Base-by-base conservation (phyloP, 1,140 invertebrate genomes). In the Myzus persicae region DNA sequence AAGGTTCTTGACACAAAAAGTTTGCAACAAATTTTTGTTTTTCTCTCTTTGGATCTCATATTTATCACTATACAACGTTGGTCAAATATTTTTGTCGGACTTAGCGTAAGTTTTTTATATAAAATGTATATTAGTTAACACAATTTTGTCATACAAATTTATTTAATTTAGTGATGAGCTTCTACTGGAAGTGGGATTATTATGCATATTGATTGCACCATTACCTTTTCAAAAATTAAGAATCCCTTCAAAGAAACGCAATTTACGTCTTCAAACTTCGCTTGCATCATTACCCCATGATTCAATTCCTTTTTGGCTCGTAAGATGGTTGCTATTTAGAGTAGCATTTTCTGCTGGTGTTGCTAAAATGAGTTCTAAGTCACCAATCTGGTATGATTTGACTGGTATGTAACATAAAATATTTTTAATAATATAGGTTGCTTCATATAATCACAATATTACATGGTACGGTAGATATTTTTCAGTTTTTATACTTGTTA, bases 351-450 rank as follows among this genome's bases (percentile, higher is more conserved):
- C 97, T 8, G 97, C 96, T 76, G 97, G 97, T 54, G 96, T 97
- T 46, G 96, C 97, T 1, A 98, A 98, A 95, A 95, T 98, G 44
- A 96, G 96, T n/a, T 97, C 96, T 94, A 96, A 96, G 22, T 98
- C 97, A 95, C 97, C 97, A 31, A 96, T 96, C 24, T 98, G 97
- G 97, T 98, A 98, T 98, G 96, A 96, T 94, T 96, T 98, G 24
- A 96, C 96, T 95, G 97, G 97, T 98, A 96, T 94, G 94, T 94
- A 76, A n/a, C 22, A 18, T n/a, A 40, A 42, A 40, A 40, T 42
- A 84, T 42, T 84, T 40, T 84, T 40, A 84, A 84, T 84, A 42
- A 84, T 84, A 8, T 26, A 82, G 36, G 1, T 40, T 38, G 81
- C 24, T 24, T 11, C 18, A 7, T 67, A 31, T 11, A 67, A 31